Base-by-base conservation (phyloP, 2,888 invertebrate genomes). In the Atethmia centrago region DNA sequence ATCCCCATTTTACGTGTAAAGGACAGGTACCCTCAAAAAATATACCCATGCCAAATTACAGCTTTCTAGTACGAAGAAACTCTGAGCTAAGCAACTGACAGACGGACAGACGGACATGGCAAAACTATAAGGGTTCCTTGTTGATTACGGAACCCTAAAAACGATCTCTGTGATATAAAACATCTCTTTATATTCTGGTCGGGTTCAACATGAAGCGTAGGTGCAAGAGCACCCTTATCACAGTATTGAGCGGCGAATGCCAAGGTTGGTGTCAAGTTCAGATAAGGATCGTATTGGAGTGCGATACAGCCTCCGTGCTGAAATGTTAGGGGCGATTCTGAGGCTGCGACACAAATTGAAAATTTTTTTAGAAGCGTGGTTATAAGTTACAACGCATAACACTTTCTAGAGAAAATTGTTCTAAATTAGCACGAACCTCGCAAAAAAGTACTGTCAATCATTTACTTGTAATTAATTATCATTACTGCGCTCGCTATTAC, bases 191-290 rank as follows among this genome's bases (percentile, higher is more conserved):
- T 65, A 63, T 68, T 67, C 40, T 55, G 36, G 28, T 70, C 31
- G 31, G 21, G 31, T 51, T n/a, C 16, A 53, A 16, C 31, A 42
- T 42, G 49, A 28, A 36, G 59, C 47, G 71, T 79, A 36, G 65
- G 53, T 55, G 62, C 79, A 83, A 16, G 36, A 66, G 66, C n/a
- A 84, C 80, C 74, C 74, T 73, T 80, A 73, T 80, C 84, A 83
- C n/a, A 8, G 53, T 62, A 80, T 79, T 49, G 84, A 80, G 73
- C 73, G 71, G 58, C 31, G 42, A 83, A 65, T 62, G 84, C 21
- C 74, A 80, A 80, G 80, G 80, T 74, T 53, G 59, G n/a, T 28
- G 56, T 65, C 80, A 25, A 72, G 51, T 79, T 72, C 73, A 65
- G 84, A 80, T 80, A 73, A 62, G 80, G 67, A 80, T 80, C 74